These are phyloP conservation scores for human DNA, from an alignment of 2,113 vertebrate species.

Conservation along the genomic window GRCh38 chr17:44446501-44447000, in stretches of 20 bases:
- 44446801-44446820: neutral
- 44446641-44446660: neutral
- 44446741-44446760: neutral
- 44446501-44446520: too few species aligned
- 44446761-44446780: neutral
- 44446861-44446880: too few species aligned
- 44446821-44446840: neutral
- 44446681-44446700: neutral
- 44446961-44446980: too few species aligned
- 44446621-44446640: conserved; percentile 18
- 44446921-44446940: too few species aligned
- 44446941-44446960: too few species aligned
- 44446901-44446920: too few species aligned
- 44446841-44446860: too few species aligned
- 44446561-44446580: neutral
- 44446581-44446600: neutral
- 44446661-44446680: neutral
- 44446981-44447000: too few species aligned
- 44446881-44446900: too few species aligned
- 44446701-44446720: neutral
- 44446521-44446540: too few species aligned
- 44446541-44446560: too few species aligned
- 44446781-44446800: neutral
- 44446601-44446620: conserved; percentile 21
- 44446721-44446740: neutral